Evolutionary conservation across 1,140 invertebrate genomes (phyloP).

Genomic region (Zaprionus camerounensis): DNA sequence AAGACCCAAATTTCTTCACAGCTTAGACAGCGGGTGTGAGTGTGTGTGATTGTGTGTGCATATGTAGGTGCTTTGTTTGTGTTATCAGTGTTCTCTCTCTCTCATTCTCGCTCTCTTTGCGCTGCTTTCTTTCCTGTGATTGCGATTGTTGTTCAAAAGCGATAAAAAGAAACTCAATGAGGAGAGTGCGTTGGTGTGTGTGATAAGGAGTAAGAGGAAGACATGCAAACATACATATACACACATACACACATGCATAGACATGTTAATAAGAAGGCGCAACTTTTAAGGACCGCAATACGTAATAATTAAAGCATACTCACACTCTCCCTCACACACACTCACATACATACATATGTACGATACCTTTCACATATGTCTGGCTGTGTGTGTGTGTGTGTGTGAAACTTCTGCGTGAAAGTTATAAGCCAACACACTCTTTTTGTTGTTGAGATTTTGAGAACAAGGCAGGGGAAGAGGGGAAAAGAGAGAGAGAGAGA

Average conservation of each 20-base stretch:
- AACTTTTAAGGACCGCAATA: neutral
- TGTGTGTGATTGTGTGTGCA: neutral
- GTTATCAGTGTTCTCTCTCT: slow-evolving; percentile 68
- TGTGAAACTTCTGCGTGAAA: slow-evolving; percentile 66
- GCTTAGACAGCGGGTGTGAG: slow-evolving; percentile 40
- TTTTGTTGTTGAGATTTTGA: slow-evolving; percentile 52
- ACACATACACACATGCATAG: neutral
- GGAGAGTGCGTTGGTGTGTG: slow-evolving; percentile 31
- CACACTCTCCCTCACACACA: neutral
- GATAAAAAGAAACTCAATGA: slow-evolving; percentile 54
- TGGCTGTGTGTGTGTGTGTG: slow-evolving; percentile 36
- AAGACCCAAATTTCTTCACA: slow-evolving; percentile 81
- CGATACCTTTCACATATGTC: slow-evolving; percentile 55
- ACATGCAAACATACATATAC: neutral
- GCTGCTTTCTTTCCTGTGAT: slow-evolving; percentile 67
- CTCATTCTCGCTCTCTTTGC: slow-evolving; percentile 51
- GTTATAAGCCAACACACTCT: slow-evolving; percentile 63
- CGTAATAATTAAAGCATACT: neutral
- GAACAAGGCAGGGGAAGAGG: neutral
- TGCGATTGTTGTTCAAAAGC: slow-evolving; percentile 64
- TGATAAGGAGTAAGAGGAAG: slow-evolving; percentile 26
- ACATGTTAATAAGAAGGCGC: neutral
- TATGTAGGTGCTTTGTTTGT: slow-evolving; percentile 25
- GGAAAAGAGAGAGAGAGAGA: slow-evolving; percentile 11
- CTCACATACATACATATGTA: no score